These are phyloP conservation scores for Diloba caeruleocephala DNA, from an alignment of 2,888 invertebrate species.

Conservation along the genomic window DNA sequence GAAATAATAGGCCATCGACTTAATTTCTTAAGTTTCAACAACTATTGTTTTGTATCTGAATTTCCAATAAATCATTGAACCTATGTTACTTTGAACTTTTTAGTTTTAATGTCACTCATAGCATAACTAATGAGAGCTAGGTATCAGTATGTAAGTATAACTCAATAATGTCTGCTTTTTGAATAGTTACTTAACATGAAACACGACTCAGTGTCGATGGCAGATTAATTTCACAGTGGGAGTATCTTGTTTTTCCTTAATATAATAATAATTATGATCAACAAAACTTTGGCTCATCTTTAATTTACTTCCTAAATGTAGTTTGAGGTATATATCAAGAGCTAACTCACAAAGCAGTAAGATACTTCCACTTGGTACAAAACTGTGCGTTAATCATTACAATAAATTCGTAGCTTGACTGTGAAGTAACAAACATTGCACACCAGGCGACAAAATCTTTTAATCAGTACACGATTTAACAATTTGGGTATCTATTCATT, in stretches of 20 bases:
- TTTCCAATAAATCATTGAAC: slow-evolving; percentile 24
- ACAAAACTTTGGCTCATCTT: slow-evolving; percentile 58
- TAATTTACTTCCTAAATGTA: slow-evolving; percentile 57
- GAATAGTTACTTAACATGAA: slow-evolving; percentile 12
- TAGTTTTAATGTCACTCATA: slow-evolving; percentile 38
- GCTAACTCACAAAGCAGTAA: slow-evolving; percentile 52
- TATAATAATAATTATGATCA: slow-evolving; percentile 56
- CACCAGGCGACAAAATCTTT: slow-evolving; percentile 82
- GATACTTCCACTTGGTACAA: slow-evolving; percentile 51
- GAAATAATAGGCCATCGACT: slow-evolving; percentile 51
- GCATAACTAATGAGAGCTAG: slow-evolving; percentile 36
- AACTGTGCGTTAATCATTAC: slow-evolving; percentile 25
- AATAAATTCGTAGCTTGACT: slow-evolving; percentile 24
- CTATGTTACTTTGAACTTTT: slow-evolving; percentile 25
- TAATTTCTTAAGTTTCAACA: slow-evolving; percentile 1
- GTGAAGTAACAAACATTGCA: slow-evolving; percentile 44
- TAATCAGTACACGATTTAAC: slow-evolving; percentile 82
- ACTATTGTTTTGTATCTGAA: neutral
- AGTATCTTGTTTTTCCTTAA: slow-evolving; percentile 53
- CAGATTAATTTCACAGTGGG: slow-evolving; percentile 40
- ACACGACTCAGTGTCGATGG: slow-evolving; percentile 47
- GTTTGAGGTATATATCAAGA: slow-evolving; percentile 55
- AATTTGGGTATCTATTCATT: slow-evolving; percentile 84
- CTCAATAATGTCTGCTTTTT: slow-evolving; percentile 7
- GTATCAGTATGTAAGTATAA: neutral